Conservation (phyloP, 2,797 vertebrate genomes). For the Alfaro cultratus region DNA sequence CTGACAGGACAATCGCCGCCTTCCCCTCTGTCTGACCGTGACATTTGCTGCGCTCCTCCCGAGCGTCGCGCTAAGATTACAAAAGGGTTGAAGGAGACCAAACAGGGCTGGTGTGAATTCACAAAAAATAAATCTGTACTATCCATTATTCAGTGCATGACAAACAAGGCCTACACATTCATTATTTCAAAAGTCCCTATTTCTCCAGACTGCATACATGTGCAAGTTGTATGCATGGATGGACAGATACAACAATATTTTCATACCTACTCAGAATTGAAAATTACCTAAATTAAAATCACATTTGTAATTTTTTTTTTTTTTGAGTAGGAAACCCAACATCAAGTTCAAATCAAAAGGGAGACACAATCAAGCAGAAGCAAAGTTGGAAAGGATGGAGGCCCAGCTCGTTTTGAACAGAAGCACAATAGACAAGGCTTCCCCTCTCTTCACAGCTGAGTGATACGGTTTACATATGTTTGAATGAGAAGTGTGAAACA, state of each 20-base stretch:
- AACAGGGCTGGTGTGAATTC: neutral
- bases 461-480: conserved; percentile 42
- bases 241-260: neutral
- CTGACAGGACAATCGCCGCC: too few species aligned
- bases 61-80: too few species aligned
- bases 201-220: neutral
- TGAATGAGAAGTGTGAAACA: conserved; percentile 60
- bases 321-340: conserved; percentile 7
- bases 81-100: neutral
- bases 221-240: neutral
- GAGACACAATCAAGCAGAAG: conserved; percentile 41
- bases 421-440: conserved; percentile 46
- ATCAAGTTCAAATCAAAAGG: conserved; percentile 65
- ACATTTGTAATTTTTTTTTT: neutral
- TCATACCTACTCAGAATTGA: neutral
- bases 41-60: too few species aligned
- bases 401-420: conserved; percentile 37
- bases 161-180: neutral
- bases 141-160: conserved; percentile 70
- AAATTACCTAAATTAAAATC: neutral
- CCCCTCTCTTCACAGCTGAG: conserved; percentile 57
- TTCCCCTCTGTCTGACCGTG: too few species aligned
- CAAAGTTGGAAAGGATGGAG: conserved; percentile 46
- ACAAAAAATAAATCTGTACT: conserved; percentile 77
- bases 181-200: neutral